phyloP scores from a whole-genome alignment of 2,888 invertebrate genomes.

The Drosophila nr. fundita region DNA sequence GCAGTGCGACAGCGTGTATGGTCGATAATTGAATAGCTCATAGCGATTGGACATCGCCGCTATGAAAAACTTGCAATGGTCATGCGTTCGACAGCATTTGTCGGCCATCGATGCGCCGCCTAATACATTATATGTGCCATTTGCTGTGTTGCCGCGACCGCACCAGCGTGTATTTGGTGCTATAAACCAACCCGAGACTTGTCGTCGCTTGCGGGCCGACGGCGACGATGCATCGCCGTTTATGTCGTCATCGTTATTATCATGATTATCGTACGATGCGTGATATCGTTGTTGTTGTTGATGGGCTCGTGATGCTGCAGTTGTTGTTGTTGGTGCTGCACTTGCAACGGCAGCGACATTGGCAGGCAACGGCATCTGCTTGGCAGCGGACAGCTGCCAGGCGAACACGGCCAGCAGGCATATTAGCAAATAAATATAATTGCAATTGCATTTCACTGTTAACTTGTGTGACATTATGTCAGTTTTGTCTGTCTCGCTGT shows the following conservation, averaged over 20 bases:
- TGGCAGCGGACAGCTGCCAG: slow-evolving; percentile 53
- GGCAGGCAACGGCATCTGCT: slow-evolving; percentile 58
- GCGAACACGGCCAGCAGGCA: slow-evolving; percentile 36
- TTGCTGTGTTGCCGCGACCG: slow-evolving; percentile 93
- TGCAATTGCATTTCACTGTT: slow-evolving; percentile 22
- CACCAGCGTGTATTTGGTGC: slow-evolving; percentile 98
- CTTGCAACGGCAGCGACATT: slow-evolving; percentile 51
- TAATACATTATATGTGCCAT: slow-evolving; percentile 90
- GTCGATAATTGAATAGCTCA: slow-evolving; percentile 94
- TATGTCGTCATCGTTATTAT: slow-evolving; percentile 65
- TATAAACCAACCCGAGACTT: slow-evolving; percentile 88
- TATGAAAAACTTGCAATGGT: slow-evolving; percentile 94
- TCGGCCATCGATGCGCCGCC: slow-evolving; percentile 94
- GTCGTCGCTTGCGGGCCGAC: slow-evolving; percentile 67
- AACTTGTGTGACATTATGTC: slow-evolving; percentile 34
- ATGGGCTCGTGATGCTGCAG: slow-evolving; percentile 26
- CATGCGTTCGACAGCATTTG: slow-evolving; percentile 95
- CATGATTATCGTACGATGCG: slow-evolving; percentile 69
- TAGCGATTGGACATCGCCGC: slow-evolving; percentile 93
- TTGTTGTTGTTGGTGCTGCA: slow-evolving; percentile 37
- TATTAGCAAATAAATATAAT: slow-evolving; percentile 38
- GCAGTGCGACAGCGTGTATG: slow-evolving; percentile 96
- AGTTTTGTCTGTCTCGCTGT: slow-evolving; percentile 4
- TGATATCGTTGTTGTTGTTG: slow-evolving; percentile 56
- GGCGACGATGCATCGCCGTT: slow-evolving; percentile 25